These are phyloP conservation scores for Plectropomus leopardus DNA, from an alignment of 2,113 vertebrate species.

Conservation along the genomic window DNA sequence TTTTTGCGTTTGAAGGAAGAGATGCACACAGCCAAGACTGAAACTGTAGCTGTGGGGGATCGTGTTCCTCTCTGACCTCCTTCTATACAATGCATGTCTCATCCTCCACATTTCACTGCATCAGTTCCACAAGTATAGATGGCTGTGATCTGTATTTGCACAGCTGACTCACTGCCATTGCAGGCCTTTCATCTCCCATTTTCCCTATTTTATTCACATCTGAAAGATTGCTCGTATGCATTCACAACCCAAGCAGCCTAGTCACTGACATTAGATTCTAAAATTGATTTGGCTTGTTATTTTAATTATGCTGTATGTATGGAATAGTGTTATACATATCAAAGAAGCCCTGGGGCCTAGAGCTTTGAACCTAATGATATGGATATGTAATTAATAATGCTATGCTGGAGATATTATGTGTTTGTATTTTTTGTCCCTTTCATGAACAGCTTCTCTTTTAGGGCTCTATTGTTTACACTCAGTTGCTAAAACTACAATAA, in stretches of 20 bases:
- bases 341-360: slow-evolving; percentile 13
- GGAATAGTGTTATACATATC: slow-evolving; percentile 12
- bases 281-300: slow-evolving; percentile 48
- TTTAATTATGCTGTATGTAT: slow-evolving; percentile 38
- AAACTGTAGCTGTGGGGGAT: slow-evolving; percentile 62
- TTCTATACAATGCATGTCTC: slow-evolving; percentile 59
- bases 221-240: slow-evolving; percentile 18
- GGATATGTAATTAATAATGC: slow-evolving; percentile 24
- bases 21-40: slow-evolving; percentile 62
- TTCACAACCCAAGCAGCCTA: neutral
- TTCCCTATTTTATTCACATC: slow-evolving; percentile 11
- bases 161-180: slow-evolving; percentile 27
- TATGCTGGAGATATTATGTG: neutral
- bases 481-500: neutral
- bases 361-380: slow-evolving; percentile 26
- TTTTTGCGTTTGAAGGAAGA: slow-evolving; percentile 62
- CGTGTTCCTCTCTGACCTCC: slow-evolving; percentile 52
- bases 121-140: slow-evolving; percentile 8
- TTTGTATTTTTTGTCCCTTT: neutral
- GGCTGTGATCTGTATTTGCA: slow-evolving; percentile 60
- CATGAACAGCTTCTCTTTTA: neutral
- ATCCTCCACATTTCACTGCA: slow-evolving; percentile 60
- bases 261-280: slow-evolving; percentile 31
- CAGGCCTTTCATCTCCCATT: slow-evolving; percentile 31
- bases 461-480: neutral